phyloP scores from a whole-genome alignment of 2,888 invertebrate species.

The Leucophenga maculata region DNA sequence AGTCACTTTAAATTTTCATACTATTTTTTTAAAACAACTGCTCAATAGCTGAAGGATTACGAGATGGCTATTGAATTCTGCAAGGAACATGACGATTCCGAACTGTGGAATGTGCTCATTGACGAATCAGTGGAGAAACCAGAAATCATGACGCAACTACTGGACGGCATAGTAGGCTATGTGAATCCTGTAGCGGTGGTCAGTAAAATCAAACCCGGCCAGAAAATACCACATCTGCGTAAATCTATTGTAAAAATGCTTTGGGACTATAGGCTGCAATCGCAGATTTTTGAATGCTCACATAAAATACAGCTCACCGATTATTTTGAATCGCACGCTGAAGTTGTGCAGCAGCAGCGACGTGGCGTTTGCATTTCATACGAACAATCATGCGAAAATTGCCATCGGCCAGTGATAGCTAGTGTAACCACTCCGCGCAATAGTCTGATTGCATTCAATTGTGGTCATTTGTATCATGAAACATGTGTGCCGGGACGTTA shows the following conservation, averaged over 20 bases:
- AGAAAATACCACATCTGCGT: slow-evolving; percentile 91
- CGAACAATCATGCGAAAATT: slow-evolving; percentile 86
- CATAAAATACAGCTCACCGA: slow-evolving; percentile 90
- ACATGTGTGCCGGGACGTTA: slow-evolving; percentile 79
- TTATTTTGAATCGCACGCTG: slow-evolving; percentile 89
- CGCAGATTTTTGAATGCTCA: slow-evolving; percentile 73
- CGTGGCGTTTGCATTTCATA: slow-evolving; percentile 80
- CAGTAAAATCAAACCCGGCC: slow-evolving; percentile 85
- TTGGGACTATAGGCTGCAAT: slow-evolving; percentile 94
- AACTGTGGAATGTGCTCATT: slow-evolving; percentile 94
- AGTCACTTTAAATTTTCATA: background rate
- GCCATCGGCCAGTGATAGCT: slow-evolving; percentile 81
- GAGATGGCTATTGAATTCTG: slow-evolving; percentile 96
- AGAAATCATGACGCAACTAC: slow-evolving; percentile 77
- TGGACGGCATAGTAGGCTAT: slow-evolving; percentile 79
- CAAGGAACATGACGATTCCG: slow-evolving; percentile 94
- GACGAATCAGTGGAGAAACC: slow-evolving; percentile 90
- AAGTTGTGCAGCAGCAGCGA: slow-evolving; percentile 83
- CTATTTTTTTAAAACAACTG: background rate
- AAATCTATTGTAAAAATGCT: slow-evolving; percentile 95
- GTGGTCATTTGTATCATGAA: slow-evolving; percentile 91
- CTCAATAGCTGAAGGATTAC: slow-evolving; percentile 80
- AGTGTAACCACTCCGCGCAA: slow-evolving; percentile 76
- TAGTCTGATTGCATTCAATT: slow-evolving; percentile 87
- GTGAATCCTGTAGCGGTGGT: slow-evolving; percentile 92